A percentile compares a stretch with the other conserved stretches of the same genome.
Evolutionary conservation across 1,140 invertebrate genomes (phyloP).

Genomic region (Oscheius sp.): DNA sequence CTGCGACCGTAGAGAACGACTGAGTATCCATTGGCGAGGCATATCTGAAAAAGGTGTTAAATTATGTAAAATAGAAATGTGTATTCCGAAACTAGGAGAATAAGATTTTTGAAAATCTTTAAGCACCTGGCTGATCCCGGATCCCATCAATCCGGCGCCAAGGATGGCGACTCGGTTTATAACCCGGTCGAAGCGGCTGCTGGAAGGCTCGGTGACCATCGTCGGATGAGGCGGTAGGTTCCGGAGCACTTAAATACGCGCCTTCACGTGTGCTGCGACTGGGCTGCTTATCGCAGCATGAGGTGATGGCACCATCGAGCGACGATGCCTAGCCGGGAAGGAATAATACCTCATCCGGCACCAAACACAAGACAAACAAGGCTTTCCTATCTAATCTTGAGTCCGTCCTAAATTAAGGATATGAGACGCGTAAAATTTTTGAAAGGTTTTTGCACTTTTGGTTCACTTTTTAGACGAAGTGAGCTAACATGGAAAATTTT

Average conservation of each 20-base stretch:
- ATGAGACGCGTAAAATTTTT: too few species aligned
- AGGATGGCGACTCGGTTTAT: constrained; percentile 46
- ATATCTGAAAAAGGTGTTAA: constrained; percentile 28
- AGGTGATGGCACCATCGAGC: constrained; percentile 12
- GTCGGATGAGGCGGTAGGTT: background rate
- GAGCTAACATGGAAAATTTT: too few species aligned
- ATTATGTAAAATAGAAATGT: background rate
- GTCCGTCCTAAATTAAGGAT: too few species aligned
- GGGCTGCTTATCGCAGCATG: background rate
- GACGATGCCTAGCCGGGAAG: constrained; percentile 3
- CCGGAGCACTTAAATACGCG: background rate
- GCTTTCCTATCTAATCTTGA: too few species aligned
- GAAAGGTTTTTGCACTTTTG: too few species aligned
- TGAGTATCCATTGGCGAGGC: constrained; percentile 48
- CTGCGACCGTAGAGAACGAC: constrained; percentile 49
- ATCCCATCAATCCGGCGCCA: constrained; percentile 55
- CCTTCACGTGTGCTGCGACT: background rate
- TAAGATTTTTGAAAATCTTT: background rate
- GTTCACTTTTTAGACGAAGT: too few species aligned
- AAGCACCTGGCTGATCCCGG: constrained; percentile 52
- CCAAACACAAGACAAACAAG: too few species aligned
- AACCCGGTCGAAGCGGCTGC: background rate
- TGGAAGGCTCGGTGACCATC: background rate
- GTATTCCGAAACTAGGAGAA: background rate
- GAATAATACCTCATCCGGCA: too few species aligned